A percentile compares a stretch with the other conserved stretches of the same genome.
phyloP scores from a whole-genome alignment of 64 coral and sea anemone genomes.

The Trachythela sp. region DNA sequence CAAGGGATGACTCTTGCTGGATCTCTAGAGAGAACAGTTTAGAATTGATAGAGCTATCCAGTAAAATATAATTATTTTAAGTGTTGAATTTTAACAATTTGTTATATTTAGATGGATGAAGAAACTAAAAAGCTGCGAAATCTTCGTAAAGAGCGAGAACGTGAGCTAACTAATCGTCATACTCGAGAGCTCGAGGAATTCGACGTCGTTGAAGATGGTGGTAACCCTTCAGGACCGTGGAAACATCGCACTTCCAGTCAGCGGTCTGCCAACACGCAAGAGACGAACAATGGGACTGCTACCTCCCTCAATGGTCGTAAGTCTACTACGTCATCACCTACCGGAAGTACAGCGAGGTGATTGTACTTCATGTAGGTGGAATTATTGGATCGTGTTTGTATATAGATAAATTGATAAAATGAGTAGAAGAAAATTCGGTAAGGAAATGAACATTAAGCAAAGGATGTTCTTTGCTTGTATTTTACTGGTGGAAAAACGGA shows the following conservation, averaged over 20 bases:
- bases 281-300: neutral
- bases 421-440: neutral
- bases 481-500: no score
- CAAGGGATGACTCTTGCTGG: no score
- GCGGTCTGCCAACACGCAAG: neutral
- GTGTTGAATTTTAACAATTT: neutral
- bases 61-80: no score
- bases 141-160: conserved; percentile 40
- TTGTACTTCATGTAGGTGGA: neutral
- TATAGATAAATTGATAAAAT: neutral
- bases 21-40: no score
- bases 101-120: conserved; percentile 57
- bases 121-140: conserved; percentile 55
- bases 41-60: no score
- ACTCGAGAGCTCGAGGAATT: conserved; percentile 59
- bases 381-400: neutral
- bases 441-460: no score
- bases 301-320: neutral
- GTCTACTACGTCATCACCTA: neutral
- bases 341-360: neutral
- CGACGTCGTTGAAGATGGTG: conserved; percentile 30
- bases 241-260: conserved; percentile 51
- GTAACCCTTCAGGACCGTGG: conserved; percentile 18
- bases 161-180: conserved; percentile 43
- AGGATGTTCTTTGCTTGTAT: no score